Percentiles rank a stretch among this genome's conserved stretches.
Evolutionary conservation across 2,797 vertebrate genomes (phyloP).

Genomic region (Micromesistius poutassou): DNA sequence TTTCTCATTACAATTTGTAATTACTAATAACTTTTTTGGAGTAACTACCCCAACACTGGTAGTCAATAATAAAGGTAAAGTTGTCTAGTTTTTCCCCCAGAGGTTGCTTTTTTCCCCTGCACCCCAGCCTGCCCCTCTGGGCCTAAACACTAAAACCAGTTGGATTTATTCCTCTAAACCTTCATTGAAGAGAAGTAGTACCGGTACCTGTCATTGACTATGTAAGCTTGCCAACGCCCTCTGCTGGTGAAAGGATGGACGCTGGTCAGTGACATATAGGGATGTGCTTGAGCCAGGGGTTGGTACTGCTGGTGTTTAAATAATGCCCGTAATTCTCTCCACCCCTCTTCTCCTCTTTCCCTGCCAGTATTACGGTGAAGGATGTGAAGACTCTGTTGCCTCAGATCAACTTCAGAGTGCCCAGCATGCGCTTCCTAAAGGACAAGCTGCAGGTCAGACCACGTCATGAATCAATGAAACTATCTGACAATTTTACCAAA

Average conservation of each 20-base stretch:
- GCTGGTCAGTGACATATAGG: background rate
- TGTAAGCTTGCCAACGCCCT: conserved; percentile 14
- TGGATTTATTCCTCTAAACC: background rate
- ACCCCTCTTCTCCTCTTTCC: background rate
- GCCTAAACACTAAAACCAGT: conserved; percentile 14
- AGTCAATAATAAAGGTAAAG: background rate
- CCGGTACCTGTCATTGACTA: background rate
- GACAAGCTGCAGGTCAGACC: conserved; percentile 67
- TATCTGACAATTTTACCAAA: background rate
- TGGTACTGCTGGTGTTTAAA: background rate
- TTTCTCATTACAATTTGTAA: no score
- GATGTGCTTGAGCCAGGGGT: background rate
- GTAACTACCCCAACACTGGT: no score
- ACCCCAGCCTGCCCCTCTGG: conserved; percentile 7
- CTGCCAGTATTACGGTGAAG: conserved; percentile 65
- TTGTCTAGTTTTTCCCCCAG: background rate
- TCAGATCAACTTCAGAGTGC: conserved; percentile 70
- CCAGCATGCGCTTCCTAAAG: conserved; percentile 71
- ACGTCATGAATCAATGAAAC: background rate
- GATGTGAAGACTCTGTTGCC: conserved; percentile 68
- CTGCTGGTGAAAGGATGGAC: conserved; percentile 23
- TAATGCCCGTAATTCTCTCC: background rate
- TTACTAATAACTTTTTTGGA: no score
- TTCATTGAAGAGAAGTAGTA: background rate
- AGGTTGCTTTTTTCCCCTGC: conserved; percentile 1